Conservation (phyloP, 2,797 vertebrate genomes). For the Cetoscarus ocellatus region DNA sequence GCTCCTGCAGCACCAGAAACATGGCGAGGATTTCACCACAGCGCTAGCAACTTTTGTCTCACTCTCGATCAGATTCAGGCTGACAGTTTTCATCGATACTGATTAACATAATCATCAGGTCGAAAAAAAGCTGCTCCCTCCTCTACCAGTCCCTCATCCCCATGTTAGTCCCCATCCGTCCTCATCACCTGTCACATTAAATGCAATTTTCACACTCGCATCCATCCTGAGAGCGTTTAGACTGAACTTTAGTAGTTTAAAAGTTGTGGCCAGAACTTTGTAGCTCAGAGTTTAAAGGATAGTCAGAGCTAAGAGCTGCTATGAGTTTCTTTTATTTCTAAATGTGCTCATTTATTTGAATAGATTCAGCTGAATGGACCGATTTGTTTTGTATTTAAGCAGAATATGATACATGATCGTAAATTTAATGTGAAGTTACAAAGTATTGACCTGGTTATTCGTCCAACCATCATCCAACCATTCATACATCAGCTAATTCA, state of each 20-base stretch:
- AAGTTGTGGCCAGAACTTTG: conserved; percentile 30
- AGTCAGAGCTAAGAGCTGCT: not conserved
- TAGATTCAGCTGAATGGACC: too few relatives aligned
- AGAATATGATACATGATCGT: not conserved
- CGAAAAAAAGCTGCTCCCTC: conserved; percentile 32
- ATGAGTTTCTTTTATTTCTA: not conserved
- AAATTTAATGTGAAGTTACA: too few relatives aligned
- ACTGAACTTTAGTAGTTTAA: not conserved
- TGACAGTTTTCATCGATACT: conserved; percentile 71
- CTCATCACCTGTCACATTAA: conserved; percentile 62
- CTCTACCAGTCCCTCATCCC: conserved; percentile 23
- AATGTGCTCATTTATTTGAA: too few relatives aligned
- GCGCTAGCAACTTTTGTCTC: conserved; percentile 33
- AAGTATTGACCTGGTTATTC: too few relatives aligned
- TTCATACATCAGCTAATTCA: too few relatives aligned
- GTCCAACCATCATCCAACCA: too few relatives aligned
- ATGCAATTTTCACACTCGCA: conserved; percentile 36
- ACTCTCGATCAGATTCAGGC: conserved; percentile 48
- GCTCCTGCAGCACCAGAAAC: conserved; percentile 7
- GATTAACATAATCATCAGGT: conserved; percentile 68
- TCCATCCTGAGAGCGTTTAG: conserved; percentile 32
- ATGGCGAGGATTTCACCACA: conserved; percentile 24
- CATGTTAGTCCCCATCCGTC: conserved; percentile 52
- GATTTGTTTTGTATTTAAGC: too few relatives aligned
- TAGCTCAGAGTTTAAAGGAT: conserved; percentile 18